Evolutionary conservation across 2,888 invertebrate genomes (phyloP).

Genomic region (Phyto melanocephala): DNA sequence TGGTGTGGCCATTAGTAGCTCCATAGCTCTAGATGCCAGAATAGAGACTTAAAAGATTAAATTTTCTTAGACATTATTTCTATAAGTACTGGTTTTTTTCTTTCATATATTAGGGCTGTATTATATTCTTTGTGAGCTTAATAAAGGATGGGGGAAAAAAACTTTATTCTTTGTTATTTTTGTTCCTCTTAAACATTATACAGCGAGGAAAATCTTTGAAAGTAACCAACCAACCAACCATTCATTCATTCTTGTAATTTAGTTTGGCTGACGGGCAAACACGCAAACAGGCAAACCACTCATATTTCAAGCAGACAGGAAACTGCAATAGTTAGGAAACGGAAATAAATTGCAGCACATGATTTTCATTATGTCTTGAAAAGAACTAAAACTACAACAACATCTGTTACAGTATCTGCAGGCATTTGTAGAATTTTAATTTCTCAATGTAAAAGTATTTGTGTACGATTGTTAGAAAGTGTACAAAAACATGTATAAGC

Average conservation of each 20-base stretch:
- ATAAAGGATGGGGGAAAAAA: not conserved
- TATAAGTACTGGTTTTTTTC: not conserved
- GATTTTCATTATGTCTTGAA: not conserved
- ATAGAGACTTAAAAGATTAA: conserved; percentile 36
- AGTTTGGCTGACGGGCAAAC: not conserved
- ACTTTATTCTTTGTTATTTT: not conserved
- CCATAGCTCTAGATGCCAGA: conserved; percentile 6
- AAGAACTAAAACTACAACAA: not conserved
- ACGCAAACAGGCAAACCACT: not conserved
- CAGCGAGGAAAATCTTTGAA: not conserved
- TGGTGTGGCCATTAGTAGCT: not conserved
- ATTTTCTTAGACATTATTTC: conserved; percentile 14
- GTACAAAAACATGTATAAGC: not conserved
- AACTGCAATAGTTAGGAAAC: conserved; percentile 6
- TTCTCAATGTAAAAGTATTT: not conserved
- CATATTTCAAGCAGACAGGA: conserved; percentile 25
- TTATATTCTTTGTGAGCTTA: not conserved
- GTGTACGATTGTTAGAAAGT: not conserved
- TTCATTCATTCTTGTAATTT: not conserved
- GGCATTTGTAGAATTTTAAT: not conserved
- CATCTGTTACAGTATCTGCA: not conserved
- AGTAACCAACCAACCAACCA: not conserved
- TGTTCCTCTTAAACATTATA: not conserved
- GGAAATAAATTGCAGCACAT: conserved; percentile 9
- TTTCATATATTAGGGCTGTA: not conserved